These are phyloP conservation scores for Conistra vaccinii DNA, from an alignment of 2,888 invertebrate species.

Conservation along the genomic window DNA sequence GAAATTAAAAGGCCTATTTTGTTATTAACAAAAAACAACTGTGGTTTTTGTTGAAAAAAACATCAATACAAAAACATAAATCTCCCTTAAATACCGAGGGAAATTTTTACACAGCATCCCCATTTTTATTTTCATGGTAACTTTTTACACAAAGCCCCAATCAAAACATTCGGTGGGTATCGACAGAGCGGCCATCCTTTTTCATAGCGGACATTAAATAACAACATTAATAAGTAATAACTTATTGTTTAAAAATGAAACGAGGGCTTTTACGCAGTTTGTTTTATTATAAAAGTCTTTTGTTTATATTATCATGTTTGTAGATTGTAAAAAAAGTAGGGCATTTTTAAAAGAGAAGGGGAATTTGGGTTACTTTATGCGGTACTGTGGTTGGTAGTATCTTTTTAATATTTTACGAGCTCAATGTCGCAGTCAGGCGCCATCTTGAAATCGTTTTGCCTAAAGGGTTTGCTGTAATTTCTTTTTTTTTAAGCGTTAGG, in stretches of 20 bases:
- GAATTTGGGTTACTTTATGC: slow-evolving; percentile 34
- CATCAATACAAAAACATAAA: background rate
- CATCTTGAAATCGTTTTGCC: slow-evolving; percentile 41
- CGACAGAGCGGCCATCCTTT: slow-evolving; percentile 15
- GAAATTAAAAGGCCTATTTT: background rate
- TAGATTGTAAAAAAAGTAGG: slow-evolving; percentile 34
- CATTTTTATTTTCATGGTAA: slow-evolving; percentile 8
- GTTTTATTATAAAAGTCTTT: slow-evolving; percentile 41
- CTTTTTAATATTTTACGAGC: slow-evolving; percentile 53
- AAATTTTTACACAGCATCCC: background rate
- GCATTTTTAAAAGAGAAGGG: slow-evolving; percentile 12
- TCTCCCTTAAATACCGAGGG: background rate
- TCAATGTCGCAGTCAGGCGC: slow-evolving; percentile 18
- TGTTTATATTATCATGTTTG: slow-evolving; percentile 43
- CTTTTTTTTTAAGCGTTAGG: slow-evolving; percentile 9
- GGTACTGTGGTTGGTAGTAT: slow-evolving; percentile 28
- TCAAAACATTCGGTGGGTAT: slow-evolving; percentile 38
- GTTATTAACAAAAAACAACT: background rate
- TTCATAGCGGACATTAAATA: slow-evolving; percentile 29
- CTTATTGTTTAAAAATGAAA: slow-evolving; percentile 41
- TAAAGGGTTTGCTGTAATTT: slow-evolving; percentile 36
- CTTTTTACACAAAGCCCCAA: slow-evolving; percentile 45
- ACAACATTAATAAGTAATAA: slow-evolving; percentile 36
- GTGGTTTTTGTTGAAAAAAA: background rate
- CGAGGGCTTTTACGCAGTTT: slow-evolving; percentile 18